A percentile compares a stretch with the other conserved stretches of the same genome.
phyloP scores from a whole-genome alignment of 2,113 vertebrate species.

The Odocoileus virginianus region DNA sequence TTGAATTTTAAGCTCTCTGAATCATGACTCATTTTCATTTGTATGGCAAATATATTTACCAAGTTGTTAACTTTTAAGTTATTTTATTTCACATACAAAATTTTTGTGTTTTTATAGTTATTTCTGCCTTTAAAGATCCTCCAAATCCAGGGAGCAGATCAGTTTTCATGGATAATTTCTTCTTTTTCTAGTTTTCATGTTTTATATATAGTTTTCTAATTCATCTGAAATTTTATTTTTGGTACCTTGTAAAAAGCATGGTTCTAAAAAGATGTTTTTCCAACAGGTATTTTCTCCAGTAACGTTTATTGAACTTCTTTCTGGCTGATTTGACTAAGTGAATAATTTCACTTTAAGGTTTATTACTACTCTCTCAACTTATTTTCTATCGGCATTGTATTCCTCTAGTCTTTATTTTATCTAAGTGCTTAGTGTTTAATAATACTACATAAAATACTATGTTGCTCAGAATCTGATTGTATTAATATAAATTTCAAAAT shows the following conservation, averaged over 20 bases:
- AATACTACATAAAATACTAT: neutral
- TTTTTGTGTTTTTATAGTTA: neutral
- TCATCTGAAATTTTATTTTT: slow-evolving; percentile 31
- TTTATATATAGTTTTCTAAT: neutral
- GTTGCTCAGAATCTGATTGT: neutral
- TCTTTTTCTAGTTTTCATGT: neutral
- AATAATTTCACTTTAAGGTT: slow-evolving; percentile 22
- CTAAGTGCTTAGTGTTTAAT: neutral
- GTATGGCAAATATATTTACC: neutral
- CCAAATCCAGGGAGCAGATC: neutral
- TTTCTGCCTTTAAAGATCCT: neutral
- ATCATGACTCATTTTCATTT: slow-evolving; percentile 23
- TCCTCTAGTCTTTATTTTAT: slow-evolving; percentile 24
- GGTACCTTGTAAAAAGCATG: neutral
- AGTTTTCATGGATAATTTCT: neutral
- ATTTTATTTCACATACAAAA: neutral
- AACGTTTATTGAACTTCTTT: neutral
- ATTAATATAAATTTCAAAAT: neutral
- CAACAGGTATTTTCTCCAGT: neutral
- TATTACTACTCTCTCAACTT: neutral
- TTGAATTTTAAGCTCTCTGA: neutral
- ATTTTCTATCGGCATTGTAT: neutral
- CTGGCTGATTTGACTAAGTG: neutral
- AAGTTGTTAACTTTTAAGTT: neutral
- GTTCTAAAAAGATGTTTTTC: slow-evolving; percentile 11